Base-by-base conservation (phyloP, 2,888 invertebrate genomes). In the Trachelus iudaicus region DNA sequence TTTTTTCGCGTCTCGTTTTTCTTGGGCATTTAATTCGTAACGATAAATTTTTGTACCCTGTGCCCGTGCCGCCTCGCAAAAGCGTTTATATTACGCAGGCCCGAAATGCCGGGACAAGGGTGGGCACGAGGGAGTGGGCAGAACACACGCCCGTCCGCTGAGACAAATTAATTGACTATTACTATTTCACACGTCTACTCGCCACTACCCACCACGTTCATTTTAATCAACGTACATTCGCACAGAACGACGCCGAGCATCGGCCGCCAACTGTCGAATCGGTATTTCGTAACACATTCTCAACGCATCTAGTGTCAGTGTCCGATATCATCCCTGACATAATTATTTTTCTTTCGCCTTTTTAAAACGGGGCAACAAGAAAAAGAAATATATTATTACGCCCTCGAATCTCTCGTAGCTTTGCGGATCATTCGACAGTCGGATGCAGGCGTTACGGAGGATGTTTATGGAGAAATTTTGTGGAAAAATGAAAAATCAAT, bases 121-220 rank as follows among this genome's bases (percentile, higher is more conserved):
- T 75, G 75, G 77, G 75, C 73, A 76, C 76, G 79, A 56, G 56
- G 56, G 56, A 56, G 56, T 56, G 75, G 78, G 75, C 77, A 71
- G 77, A 76, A 77, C 75, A 73, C 76, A 80, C 77, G 77, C 68
- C 79, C 73, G 69, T 78, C 77, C 81, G 77, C 76, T 75, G 80
- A 79, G 80, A 80, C 80, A 79, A 81, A 81, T 81, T 81, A 77
- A 81, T 81, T 81, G 80, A 79, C 80, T 79, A 79, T 80, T 77
- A 79, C 79, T 79, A 79, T 79, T 76, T 79, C 77, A 76, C 80
- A 77, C 80, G 77, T 79, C 79, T 77, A 68, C 69, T 75, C 79
- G 75, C 56, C 56, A 56, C 56, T 56, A 56, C 56, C 56, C 56
- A 56, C 56, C 56, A 56, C 56, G 56, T 56, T 56, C 56, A 56